phyloP scores from a whole-genome alignment of 2,888 invertebrate species.

The Dasypolia templi region DNA sequence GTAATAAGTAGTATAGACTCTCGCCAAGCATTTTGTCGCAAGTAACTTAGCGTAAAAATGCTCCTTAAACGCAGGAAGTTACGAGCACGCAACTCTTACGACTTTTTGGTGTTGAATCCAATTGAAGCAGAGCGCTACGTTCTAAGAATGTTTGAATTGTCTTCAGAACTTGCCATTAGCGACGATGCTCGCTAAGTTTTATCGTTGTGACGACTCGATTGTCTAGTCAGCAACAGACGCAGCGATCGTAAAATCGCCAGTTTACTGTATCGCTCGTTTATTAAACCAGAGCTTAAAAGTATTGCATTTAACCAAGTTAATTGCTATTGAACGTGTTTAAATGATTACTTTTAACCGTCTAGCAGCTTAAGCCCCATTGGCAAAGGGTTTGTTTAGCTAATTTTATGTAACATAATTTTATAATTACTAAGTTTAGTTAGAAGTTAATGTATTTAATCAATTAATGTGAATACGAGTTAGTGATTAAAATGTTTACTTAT shows the following conservation, averaged over 20 bases:
- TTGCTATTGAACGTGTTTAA: conserved; percentile 48
- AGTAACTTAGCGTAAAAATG: conserved; percentile 71
- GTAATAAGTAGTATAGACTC: conserved; percentile 75
- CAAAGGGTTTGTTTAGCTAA: conserved; percentile 69
- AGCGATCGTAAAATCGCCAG: conserved; percentile 69
- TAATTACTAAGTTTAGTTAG: conserved; percentile 63
- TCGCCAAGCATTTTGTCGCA: conserved; percentile 70
- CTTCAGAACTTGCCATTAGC: conserved; percentile 63
- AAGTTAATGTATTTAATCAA: conserved; percentile 63
- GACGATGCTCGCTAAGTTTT: conserved; percentile 62
- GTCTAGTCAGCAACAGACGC: conserved; percentile 78
- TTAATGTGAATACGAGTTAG: conserved; percentile 65
- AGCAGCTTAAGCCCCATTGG: conserved; percentile 74
- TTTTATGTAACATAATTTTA: conserved; percentile 65
- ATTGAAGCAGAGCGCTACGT: conserved; percentile 59
- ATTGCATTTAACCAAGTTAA: conserved; percentile 59
- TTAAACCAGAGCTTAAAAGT: conserved; percentile 69
- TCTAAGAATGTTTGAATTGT: conserved; percentile 53
- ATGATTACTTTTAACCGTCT: conserved; percentile 69
- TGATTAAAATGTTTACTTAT: conserved; percentile 65
- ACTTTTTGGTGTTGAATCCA: conserved; percentile 57
- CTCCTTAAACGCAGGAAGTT: conserved; percentile 80
- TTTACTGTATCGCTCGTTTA: conserved; percentile 66
- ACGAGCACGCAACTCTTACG: conserved; percentile 75
- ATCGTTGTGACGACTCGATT: conserved; percentile 72